Base-by-base conservation (phyloP, 2,113 vertebrate species). In the Lutjanus erythropterus region DNA sequence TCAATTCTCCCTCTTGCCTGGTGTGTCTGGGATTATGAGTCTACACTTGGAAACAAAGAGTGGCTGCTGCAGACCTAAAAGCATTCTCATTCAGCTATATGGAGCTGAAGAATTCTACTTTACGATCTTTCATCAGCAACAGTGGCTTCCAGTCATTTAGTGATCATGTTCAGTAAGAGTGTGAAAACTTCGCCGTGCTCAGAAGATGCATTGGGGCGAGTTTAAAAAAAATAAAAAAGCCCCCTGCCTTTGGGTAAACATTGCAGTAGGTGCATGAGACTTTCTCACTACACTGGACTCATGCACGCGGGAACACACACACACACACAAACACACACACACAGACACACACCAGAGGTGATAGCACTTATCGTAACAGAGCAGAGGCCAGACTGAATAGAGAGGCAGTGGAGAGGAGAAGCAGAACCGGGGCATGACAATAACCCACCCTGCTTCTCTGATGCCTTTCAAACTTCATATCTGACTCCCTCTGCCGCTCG, bases 401-500 rank as follows among this genome's bases (percentile, higher is more conserved):
- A 72, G 80, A 79, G 69, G 64, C 80, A 81, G 71, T 55, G 10
- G 72, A 78, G 74, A 80, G 81, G 65, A 77, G 82, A 80, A 58
- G 82, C 77, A 81, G 78, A 83, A 84, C 59, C n/a, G 19, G 69
- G 49, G 47, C 60, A 29, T 82, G 73, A 88, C 81, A 85, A 85
- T 73, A 85, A 75, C 66, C 87, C 80, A 60, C 71, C 76, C 53
- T 71, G 60, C 71, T 85, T 70, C 61, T 85, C 46, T 69, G 73
- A 79, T 81, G 61, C 81, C 75, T 82, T 85, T 89, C 72, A 86
- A 85, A 82, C 74, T 69, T 87, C 79, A 78, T 87, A 87, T 88
- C 78, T 85, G 49, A 49, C 65, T 90, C 64, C 55, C 71, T 79
- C 47, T 75, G 81, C 58, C 62, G 79, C 60, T 23, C 31, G n/a